phyloP scores from a whole-genome alignment of 1,140 invertebrate species.

The Cylas formicarius region DNA sequence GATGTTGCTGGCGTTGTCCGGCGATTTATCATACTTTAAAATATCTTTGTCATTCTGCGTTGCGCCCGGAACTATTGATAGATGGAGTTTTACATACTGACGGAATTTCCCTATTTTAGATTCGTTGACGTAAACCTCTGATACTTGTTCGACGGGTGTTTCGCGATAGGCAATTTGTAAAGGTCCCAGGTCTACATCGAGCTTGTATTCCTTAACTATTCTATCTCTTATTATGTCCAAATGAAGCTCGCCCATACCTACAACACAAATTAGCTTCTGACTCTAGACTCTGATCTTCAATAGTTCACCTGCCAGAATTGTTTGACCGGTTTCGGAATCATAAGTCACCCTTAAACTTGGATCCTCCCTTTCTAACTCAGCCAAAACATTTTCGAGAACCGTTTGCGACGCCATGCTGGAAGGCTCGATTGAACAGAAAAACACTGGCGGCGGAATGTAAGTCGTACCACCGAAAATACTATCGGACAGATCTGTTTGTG shows the following conservation, averaged over 20 bases:
- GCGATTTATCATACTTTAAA: slow-evolving; percentile 54
- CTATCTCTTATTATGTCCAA: slow-evolving; percentile 89
- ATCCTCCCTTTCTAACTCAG: slow-evolving; percentile 83
- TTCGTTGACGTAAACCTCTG: slow-evolving; percentile 52
- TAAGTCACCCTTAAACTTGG: slow-evolving; percentile 77
- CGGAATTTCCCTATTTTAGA: slow-evolving; percentile 57
- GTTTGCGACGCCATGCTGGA: slow-evolving; percentile 69
- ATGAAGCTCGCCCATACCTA: slow-evolving; percentile 93
- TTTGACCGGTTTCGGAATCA: slow-evolving; percentile 78
- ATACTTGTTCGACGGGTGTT: slow-evolving; percentile 49
- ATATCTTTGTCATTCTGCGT: slow-evolving; percentile 33
- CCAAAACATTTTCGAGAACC: slow-evolving; percentile 76
- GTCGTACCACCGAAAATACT: slow-evolving; percentile 40
- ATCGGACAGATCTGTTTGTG: slow-evolving; percentile 25
- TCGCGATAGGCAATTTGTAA: slow-evolving; percentile 94
- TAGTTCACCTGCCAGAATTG: slow-evolving; percentile 59
- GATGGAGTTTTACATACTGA: slow-evolving; percentile 50
- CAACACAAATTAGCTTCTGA: not conserved
- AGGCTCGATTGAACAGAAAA: slow-evolving; percentile 95
- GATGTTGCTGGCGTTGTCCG: slow-evolving; percentile 58
- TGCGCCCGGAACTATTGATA: slow-evolving; percentile 49
- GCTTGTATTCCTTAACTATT: slow-evolving; percentile 80
- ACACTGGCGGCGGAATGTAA: slow-evolving; percentile 82
- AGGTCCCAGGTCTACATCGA: slow-evolving; percentile 87
- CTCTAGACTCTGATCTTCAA: slow-evolving; percentile 33